A percentile compares a stretch with the other conserved stretches of the same genome.
phyloP scores from a whole-genome alignment of 2,888 invertebrate genomes.

The Apoda limacodes region DNA sequence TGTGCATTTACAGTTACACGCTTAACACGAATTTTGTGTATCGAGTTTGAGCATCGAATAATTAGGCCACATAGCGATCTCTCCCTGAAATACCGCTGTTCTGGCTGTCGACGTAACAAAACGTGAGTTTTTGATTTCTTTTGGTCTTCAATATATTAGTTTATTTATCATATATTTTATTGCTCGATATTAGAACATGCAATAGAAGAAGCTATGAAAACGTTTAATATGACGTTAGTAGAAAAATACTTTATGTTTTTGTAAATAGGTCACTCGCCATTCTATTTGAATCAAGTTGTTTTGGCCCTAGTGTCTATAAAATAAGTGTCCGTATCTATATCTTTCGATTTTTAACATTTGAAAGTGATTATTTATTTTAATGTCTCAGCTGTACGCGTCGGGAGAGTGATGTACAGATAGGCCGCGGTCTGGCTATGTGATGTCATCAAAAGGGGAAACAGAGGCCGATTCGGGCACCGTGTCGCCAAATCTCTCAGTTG shows the following conservation, averaged over 20 bases:
- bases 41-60: constrained; percentile 69
- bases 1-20: constrained; percentile 68
- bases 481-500: constrained; percentile 53
- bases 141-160: constrained; percentile 21
- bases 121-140: constrained; percentile 56
- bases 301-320: constrained; percentile 10
- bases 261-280: constrained; percentile 71
- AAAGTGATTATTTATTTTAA: constrained; percentile 28
- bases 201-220: constrained; percentile 28
- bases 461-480: constrained; percentile 69
- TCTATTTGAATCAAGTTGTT: constrained; percentile 26
- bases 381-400: constrained; percentile 47
- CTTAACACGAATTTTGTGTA: constrained; percentile 71
- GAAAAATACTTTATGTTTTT: constrained; percentile 64
- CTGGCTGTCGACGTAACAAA: constrained; percentile 70
- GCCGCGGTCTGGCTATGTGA: constrained; percentile 62
- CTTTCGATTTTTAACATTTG: constrained; percentile 13
- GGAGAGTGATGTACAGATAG: constrained; percentile 64
- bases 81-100: constrained; percentile 72
- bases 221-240: constrained; percentile 48
- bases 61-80: constrained; percentile 73
- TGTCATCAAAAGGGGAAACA: constrained; percentile 70
- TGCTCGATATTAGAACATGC: too few relatives aligned
- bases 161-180: constrained; percentile 22
- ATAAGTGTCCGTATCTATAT: constrained; percentile 14